phyloP scores from a whole-genome alignment of 2,888 invertebrate species.

The Synergus japonicus region DNA sequence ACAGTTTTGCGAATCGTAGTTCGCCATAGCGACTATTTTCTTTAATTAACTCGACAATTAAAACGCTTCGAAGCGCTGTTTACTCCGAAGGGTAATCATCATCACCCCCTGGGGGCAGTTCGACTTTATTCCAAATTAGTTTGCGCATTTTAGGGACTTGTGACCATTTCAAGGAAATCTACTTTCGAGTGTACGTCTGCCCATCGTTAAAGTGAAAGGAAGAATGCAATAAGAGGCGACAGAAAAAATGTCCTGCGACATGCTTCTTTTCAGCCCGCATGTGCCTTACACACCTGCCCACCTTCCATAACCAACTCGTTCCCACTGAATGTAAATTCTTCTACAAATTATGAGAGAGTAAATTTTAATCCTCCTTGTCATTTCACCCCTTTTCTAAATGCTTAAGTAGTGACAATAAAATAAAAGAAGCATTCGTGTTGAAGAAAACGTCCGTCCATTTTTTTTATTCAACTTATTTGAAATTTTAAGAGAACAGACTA shows the following conservation, averaged over 20 bases:
- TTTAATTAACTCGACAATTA: neutral
- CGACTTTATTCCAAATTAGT: conserved; percentile 14
- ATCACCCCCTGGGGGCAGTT: neutral
- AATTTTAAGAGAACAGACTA: no score
- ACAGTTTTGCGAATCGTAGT: neutral
- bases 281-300: conserved; percentile 57
- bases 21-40: neutral
- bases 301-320: conserved; percentile 13
- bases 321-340: neutral
- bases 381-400: neutral
- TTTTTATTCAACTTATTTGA: no score
- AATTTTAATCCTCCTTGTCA: neutral
- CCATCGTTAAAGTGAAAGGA: conserved; percentile 57
- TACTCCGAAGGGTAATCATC: neutral
- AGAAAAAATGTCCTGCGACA: conserved; percentile 53
- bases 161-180: conserved; percentile 49
- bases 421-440: no score
- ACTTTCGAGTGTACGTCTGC: conserved; percentile 49
- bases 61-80: neutral
- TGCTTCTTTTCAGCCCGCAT: conserved; percentile 60
- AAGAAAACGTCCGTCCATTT: no score
- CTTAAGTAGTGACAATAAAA: neutral
- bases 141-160: conserved; percentile 34
- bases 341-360: conserved; percentile 20
- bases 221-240: conserved; percentile 47